These are phyloP conservation scores for Pentalonia nigronervosa DNA, from an alignment of 1,140 invertebrate genomes.

Conservation along the genomic window DNA sequence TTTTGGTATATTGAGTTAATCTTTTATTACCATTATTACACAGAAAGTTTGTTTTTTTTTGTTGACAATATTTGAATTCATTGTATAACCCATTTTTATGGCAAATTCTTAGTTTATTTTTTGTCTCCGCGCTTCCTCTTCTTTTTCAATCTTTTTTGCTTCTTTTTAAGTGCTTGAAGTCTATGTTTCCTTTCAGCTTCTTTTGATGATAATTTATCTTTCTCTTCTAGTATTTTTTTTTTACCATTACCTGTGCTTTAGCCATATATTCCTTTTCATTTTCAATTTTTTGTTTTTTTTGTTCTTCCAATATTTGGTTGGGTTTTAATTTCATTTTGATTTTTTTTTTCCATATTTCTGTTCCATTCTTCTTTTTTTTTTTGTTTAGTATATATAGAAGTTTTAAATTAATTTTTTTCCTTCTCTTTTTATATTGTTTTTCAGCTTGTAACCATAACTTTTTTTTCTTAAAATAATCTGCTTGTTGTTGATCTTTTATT, in stretches of 20 bases:
- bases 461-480: background rate
- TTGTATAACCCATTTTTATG: background rate
- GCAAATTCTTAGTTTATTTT: constrained; percentile 17
- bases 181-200: background rate
- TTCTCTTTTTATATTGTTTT: background rate
- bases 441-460: background rate
- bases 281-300: background rate
- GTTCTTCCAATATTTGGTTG: constrained; percentile 28
- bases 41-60: background rate
- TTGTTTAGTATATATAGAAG: background rate
- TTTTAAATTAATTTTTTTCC: constrained; percentile 3
- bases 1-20: background rate
- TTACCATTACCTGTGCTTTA: background rate
- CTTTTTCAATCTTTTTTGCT: no score
- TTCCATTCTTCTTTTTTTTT: background rate
- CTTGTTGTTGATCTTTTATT: background rate
- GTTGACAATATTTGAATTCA: background rate
- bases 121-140: constrained; percentile 17
- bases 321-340: background rate
- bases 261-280: background rate
- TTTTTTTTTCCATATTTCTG: constrained; percentile 14
- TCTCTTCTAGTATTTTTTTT: background rate
- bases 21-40: background rate
- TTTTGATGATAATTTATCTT: background rate
- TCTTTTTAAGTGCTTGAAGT: background rate